phyloP scores from a whole-genome alignment of 2,888 invertebrate genomes.

The Agonopterix arenella region DNA sequence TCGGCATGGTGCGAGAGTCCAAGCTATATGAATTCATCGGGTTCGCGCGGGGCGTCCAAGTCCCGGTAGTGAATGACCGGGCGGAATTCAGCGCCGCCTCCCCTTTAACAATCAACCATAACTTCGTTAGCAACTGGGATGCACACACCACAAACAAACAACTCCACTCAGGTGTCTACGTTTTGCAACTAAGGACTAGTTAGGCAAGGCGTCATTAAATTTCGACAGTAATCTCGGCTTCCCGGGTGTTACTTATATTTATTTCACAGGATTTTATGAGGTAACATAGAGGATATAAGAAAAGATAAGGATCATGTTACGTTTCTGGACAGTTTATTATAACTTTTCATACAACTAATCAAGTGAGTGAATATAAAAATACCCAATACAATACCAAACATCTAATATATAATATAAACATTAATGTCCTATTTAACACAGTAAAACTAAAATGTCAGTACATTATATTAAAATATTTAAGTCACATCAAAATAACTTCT shows the following conservation, averaged over 20 bases:
- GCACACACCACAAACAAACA: slow-evolving; percentile 24
- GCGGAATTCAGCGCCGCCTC: slow-evolving; percentile 87
- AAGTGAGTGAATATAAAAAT: not conserved
- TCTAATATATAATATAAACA: too few species aligned
- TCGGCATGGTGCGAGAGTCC: slow-evolving; percentile 28
- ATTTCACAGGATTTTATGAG: too few species aligned
- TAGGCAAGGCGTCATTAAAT: not conserved
- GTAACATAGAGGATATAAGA: slow-evolving; percentile 2
- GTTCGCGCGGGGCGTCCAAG: slow-evolving; percentile 94
- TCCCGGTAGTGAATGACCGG: slow-evolving; percentile 95
- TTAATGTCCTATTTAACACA: too few species aligned
- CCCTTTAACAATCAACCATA: slow-evolving; percentile 79
- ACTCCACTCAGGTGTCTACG: slow-evolving; percentile 11
- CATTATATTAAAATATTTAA: too few species aligned
- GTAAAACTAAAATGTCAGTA: too few species aligned
- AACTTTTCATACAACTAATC: slow-evolving; percentile 13
- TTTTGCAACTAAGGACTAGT: not conserved
- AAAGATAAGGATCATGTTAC: slow-evolving; percentile 24
- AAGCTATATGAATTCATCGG: slow-evolving; percentile 87
- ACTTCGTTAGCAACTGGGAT: slow-evolving; percentile 17
- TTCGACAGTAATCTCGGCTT: slow-evolving; percentile 48
- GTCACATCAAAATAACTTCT: too few species aligned
- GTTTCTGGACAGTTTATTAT: slow-evolving; percentile 40
- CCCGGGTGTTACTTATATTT: slow-evolving; percentile 34
- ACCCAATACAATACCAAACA: not conserved